These are phyloP conservation scores for Lobophora halterata DNA, from an alignment of 2,888 invertebrate genomes.

Conservation along the genomic window DNA sequence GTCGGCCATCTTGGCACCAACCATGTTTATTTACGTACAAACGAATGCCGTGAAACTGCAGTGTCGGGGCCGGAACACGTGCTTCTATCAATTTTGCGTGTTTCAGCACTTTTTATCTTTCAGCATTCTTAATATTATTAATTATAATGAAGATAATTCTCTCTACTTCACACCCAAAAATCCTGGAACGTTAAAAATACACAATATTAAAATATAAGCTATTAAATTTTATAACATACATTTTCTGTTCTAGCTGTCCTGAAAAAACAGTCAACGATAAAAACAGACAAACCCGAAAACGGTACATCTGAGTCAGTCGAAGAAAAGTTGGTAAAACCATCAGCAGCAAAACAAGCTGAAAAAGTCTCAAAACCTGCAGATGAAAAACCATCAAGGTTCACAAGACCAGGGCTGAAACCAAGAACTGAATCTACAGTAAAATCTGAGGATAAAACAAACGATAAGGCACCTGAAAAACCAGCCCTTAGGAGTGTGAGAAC, in stretches of 20 bases:
- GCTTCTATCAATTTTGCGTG: constrained; percentile 57
- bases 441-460: constrained; percentile 45
- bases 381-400: constrained; percentile 63
- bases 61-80: constrained; percentile 60
- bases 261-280: constrained; percentile 71
- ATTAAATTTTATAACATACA: constrained; percentile 2
- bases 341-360: constrained; percentile 63
- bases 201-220: too few relatives aligned
- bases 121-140: too few relatives aligned
- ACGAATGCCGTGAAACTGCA: constrained; percentile 73
- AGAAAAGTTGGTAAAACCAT: constrained; percentile 68
- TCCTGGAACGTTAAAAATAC: too few relatives aligned
- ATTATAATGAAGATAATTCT: too few relatives aligned
- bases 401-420: constrained; percentile 53
- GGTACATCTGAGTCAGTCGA: constrained; percentile 58
- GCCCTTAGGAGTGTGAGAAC: constrained; percentile 63
- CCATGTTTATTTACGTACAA: constrained; percentile 75
- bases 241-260: constrained; percentile 60
- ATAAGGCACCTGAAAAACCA: constrained; percentile 57
- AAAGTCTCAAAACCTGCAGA: constrained; percentile 53
- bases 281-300: constrained; percentile 62
- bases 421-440: constrained; percentile 38
- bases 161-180: too few relatives aligned
- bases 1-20: constrained; percentile 74
- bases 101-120: constrained; percentile 26